These are phyloP conservation scores for Andrena haemorrhoa DNA, from an alignment of 2,888 invertebrate species.

Conservation along the genomic window DNA sequence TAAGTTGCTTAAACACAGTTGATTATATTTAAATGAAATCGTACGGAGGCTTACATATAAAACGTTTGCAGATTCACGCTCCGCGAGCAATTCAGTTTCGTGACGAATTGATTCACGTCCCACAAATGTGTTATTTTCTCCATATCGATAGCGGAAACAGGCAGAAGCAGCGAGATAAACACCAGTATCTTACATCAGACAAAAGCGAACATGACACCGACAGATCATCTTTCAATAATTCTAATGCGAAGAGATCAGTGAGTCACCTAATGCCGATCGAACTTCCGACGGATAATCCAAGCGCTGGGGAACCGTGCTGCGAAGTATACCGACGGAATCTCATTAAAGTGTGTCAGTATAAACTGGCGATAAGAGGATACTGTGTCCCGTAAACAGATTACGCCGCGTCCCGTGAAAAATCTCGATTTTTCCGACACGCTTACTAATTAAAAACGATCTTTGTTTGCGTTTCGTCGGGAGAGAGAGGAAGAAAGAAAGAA, in stretches of 20 bases:
- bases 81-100: slow-evolving; percentile 60
- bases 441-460: slow-evolving; percentile 24
- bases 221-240: neutral
- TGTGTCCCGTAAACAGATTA: slow-evolving; percentile 13
- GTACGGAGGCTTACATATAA: slow-evolving; percentile 61
- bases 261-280: neutral
- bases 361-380: slow-evolving; percentile 12
- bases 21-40: slow-evolving; percentile 9
- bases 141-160: slow-evolving; percentile 58
- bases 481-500: slow-evolving; percentile 9
- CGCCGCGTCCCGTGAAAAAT: neutral
- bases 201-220: neutral
- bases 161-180: neutral
- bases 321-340: neutral
- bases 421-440: slow-evolving; percentile 15
- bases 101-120: slow-evolving; percentile 74
- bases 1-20: neutral
- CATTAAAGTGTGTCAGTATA: slow-evolving; percentile 17
- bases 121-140: slow-evolving; percentile 74
- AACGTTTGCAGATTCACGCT: slow-evolving; percentile 63
- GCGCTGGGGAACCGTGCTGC: neutral
- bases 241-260: slow-evolving; percentile 8
- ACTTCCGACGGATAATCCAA: slow-evolving; percentile 12
- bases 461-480: slow-evolving; percentile 5
- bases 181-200: neutral